Conservation (phyloP, 2,888 invertebrate genomes). For the Epinotia demarniana region DNA sequence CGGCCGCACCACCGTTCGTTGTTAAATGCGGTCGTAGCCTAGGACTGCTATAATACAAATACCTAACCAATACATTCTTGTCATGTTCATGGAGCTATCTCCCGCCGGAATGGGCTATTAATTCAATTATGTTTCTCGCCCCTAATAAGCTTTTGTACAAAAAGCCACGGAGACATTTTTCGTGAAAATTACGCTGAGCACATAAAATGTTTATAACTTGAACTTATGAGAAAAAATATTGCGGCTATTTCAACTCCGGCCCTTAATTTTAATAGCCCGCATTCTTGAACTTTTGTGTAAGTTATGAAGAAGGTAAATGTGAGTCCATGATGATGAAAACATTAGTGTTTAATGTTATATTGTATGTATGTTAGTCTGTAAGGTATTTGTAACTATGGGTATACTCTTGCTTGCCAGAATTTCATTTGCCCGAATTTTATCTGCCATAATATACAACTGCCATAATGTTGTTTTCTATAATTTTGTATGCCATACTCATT, state of each 20-base stretch:
- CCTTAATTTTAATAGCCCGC: slow-evolving; percentile 53
- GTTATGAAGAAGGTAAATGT: slow-evolving; percentile 19
- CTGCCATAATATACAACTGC: too few species aligned
- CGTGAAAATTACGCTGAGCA: slow-evolving; percentile 53
- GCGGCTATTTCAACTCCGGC: slow-evolving; percentile 56
- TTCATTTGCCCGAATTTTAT: too few species aligned
- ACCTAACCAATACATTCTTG: neutral
- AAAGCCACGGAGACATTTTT: slow-evolving; percentile 45
- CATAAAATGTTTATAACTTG: slow-evolving; percentile 65
- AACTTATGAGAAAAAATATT: slow-evolving; percentile 64
- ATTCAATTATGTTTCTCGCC: slow-evolving; percentile 36
- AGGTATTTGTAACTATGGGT: too few species aligned
- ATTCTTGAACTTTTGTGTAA: slow-evolving; percentile 46
- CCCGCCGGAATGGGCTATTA: neutral
- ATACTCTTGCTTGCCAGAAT: too few species aligned
- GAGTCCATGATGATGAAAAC: neutral
- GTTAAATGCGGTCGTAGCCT: too few species aligned
- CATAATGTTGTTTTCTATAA: too few species aligned
- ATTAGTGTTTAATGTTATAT: neutral
- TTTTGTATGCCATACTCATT: too few species aligned
- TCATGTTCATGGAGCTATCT: neutral
- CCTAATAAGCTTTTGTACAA: slow-evolving; percentile 26
- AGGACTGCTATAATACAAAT: neutral
- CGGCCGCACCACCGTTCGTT: too few species aligned
- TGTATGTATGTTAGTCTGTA: too few species aligned